phyloP scores from a whole-genome alignment of 2,888 invertebrate species.

The Stramonita haemastoma region DNA sequence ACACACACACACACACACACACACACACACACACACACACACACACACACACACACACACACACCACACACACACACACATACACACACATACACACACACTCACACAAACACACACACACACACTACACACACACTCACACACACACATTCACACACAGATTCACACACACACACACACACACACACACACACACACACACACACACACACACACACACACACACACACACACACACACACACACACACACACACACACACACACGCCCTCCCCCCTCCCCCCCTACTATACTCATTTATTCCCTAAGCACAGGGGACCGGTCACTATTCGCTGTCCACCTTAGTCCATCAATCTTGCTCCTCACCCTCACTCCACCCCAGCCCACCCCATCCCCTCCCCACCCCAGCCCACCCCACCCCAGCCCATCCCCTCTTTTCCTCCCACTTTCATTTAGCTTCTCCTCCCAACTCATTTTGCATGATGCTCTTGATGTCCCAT shows the following conservation, averaged over 20 bases:
- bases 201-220: neutral
- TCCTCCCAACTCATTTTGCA: no score
- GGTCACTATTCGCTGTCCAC: no score
- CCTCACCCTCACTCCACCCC: no score
- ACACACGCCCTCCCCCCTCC: neutral
- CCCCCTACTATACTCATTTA: neutral
- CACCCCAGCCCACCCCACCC: neutral
- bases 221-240: neutral
- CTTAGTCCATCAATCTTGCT: no score
- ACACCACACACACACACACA: constrained; percentile 6
- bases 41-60: no score
- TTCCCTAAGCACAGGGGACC: neutral
- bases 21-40: neutral
- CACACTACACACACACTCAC: constrained; percentile 6
- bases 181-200: neutral
- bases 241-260: constrained; percentile 17
- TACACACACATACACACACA: constrained; percentile 9
- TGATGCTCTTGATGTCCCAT: no score
- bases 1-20: constrained; percentile 8
- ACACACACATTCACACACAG: neutral
- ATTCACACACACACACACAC: neutral
- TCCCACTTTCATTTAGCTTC: no score
- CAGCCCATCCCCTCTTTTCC: no score
- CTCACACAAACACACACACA: neutral
- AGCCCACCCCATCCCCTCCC: no score